A percentile compares a stretch with the other conserved stretches of the same genome.
Evolutionary conservation across 2,888 invertebrate species (phyloP).

Genomic region (Cerceris rybyensis): DNA sequence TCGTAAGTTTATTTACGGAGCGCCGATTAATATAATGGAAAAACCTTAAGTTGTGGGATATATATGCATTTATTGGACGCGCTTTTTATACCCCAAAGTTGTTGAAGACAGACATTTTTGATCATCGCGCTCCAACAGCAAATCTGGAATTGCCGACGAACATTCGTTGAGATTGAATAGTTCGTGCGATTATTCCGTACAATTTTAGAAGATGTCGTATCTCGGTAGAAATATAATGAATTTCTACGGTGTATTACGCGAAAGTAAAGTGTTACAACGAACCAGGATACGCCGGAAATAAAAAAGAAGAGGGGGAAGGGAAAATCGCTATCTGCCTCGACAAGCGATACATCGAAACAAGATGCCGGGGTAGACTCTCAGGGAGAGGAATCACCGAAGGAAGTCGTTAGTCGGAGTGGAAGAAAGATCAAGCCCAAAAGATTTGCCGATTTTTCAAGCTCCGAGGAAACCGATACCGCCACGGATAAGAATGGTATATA

Average conservation of each 20-base stretch:
- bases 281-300: conserved; percentile 68
- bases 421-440: conserved; percentile 89
- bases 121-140: conserved; percentile 72
- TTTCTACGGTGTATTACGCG: not conserved
- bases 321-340: conserved; percentile 64
- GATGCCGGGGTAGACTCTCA: conserved; percentile 76
- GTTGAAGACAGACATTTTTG: conserved; percentile 53
- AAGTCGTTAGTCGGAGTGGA: conserved; percentile 87
- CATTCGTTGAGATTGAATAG: conserved; percentile 79
- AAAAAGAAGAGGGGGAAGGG: conserved; percentile 72
- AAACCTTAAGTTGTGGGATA: conserved; percentile 1
- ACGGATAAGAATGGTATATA: conserved; percentile 69
- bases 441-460: conserved; percentile 77
- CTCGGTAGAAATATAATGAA: not conserved
- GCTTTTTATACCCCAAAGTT: conserved; percentile 31
- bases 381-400: conserved; percentile 83
- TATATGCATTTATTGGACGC: conserved; percentile 13
- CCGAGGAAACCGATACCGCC: conserved; percentile 74
- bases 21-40: not conserved
- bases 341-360: conserved; percentile 69
- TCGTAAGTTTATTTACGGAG: conserved; percentile 65
- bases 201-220: conserved; percentile 52
- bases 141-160: conserved; percentile 82
- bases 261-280: not conserved
- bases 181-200: conserved; percentile 84